phyloP scores from a whole-genome alignment of 2,797 vertebrate genomes.

The Amniataba percoides region DNA sequence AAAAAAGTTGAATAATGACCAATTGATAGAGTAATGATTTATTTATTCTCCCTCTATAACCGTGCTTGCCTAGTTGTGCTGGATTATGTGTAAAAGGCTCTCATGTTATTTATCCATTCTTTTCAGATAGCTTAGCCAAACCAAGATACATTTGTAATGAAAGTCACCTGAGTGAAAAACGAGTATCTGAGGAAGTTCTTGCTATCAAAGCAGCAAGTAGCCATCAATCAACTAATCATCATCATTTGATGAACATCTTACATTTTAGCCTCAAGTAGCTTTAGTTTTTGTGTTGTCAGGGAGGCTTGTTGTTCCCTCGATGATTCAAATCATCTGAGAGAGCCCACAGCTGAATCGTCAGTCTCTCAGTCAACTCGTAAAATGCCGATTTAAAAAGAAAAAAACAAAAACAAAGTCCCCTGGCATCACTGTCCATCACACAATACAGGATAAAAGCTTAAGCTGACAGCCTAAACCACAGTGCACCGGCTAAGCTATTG shows the following conservation, averaged over 20 bases:
- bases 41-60: conserved; percentile 25
- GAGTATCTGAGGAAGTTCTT: neutral
- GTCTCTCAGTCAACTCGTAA: conserved; percentile 22
- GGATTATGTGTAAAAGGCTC: neutral
- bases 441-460: conserved; percentile 54
- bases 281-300: neutral
- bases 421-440: conserved; percentile 40
- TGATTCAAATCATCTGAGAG: conserved; percentile 15
- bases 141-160: neutral
- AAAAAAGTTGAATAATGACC: conserved; percentile 23
- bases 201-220: neutral
- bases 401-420: neutral
- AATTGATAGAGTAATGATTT: conserved; percentile 31
- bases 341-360: conserved; percentile 15
- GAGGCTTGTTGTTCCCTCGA: conserved; percentile 5
- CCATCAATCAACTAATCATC: neutral
- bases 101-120: neutral
- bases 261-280: conserved; percentile 10
- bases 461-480: conserved; percentile 50
- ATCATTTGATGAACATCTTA: neutral
- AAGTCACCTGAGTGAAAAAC: neutral
- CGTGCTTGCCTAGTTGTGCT: neutral
- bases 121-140: neutral
- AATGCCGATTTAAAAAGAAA: conserved; percentile 38
- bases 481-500: conserved; percentile 47